These are phyloP conservation scores for Crambe crambe DNA, from an alignment of 37 sponge, comb jelly and placozoan genomes.

Conservation along the genomic window DNA sequence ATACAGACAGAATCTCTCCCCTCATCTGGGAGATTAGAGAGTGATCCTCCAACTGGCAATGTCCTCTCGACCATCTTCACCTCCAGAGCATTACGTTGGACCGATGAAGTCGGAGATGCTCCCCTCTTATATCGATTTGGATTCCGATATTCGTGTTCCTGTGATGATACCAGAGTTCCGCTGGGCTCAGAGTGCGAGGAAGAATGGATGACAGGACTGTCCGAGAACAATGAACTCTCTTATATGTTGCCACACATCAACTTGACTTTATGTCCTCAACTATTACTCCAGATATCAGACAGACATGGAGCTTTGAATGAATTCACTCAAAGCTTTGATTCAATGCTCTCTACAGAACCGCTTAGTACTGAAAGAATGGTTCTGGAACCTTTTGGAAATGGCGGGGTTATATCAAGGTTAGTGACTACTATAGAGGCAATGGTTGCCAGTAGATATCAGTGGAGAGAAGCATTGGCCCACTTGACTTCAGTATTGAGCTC, in stretches of 20 bases:
- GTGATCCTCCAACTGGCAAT: constrained; percentile 1
- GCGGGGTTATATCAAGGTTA: no score
- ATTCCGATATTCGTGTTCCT: not conserved
- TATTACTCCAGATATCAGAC: not conserved
- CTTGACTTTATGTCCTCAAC: not conserved
- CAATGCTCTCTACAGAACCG: not conserved
- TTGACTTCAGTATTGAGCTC: constrained; percentile 10
- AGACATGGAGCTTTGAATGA: not conserved
- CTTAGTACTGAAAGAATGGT: not conserved
- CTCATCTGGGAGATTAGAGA: constrained; percentile 20
- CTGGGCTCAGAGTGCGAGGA: not conserved
- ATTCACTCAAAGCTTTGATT: not conserved
- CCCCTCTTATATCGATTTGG: constrained; percentile 67
- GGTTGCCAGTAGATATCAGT: not conserved
- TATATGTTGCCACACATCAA: constrained; percentile 7
- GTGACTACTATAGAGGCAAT: not conserved
- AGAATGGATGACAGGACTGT: constrained; percentile 25
- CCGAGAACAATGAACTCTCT: not conserved
- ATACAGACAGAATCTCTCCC: constrained; percentile 14
- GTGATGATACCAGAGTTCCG: not conserved
- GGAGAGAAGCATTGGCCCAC: constrained; percentile 20
- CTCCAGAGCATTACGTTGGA: constrained; percentile 35
- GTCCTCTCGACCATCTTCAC: constrained; percentile 18
- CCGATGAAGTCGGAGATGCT: constrained; percentile 29
- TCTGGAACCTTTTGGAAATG: no score